A percentile compares a stretch with the other conserved stretches of the same genome.
These are phyloP conservation scores for Phrixothrix hirtus DNA, from an alignment of 2,888 invertebrate genomes.

Conservation along the genomic window DNA sequence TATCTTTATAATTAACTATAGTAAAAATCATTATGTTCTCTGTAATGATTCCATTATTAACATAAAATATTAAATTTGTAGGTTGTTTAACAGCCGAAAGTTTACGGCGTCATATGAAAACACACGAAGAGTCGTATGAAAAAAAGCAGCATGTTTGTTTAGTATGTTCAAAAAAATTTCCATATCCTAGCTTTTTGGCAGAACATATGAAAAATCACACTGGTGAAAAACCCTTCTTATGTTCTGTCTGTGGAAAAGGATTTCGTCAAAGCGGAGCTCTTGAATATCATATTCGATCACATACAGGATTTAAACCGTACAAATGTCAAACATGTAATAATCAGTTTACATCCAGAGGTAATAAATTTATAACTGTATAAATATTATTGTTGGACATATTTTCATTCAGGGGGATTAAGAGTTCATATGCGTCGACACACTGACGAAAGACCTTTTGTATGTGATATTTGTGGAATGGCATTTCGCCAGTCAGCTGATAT, in stretches of 20 bases:
- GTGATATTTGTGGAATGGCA: conserved; percentile 40
- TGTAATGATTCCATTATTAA: too few species aligned
- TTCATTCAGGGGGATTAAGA: conserved; percentile 33
- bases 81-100: conserved; percentile 52
- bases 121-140: conserved; percentile 46
- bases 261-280: conserved; percentile 48
- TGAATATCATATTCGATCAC: conserved; percentile 39
- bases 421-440: conserved; percentile 40
- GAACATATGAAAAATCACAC: conserved; percentile 54
- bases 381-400: not conserved
- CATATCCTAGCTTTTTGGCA: conserved; percentile 46
- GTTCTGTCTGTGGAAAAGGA: conserved; percentile 50
- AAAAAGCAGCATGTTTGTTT: conserved; percentile 47
- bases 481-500: conserved; percentile 40
- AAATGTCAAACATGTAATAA: conserved; percentile 37
- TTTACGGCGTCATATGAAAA: conserved; percentile 47
- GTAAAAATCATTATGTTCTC: too few species aligned
- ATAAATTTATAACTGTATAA: not conserved
- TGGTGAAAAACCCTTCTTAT: conserved; percentile 51
- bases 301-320: conserved; percentile 40
- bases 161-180: conserved; percentile 47
- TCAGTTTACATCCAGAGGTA: conserved; percentile 36
- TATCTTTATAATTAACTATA: too few species aligned
- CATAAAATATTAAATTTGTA: conserved; percentile 26
- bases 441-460: conserved; percentile 39